A percentile compares a stretch with the other conserved stretches of the same genome.
Conservation (phyloP, 2,113 vertebrate genomes). For the Todiramphus saurophagus region DNA sequence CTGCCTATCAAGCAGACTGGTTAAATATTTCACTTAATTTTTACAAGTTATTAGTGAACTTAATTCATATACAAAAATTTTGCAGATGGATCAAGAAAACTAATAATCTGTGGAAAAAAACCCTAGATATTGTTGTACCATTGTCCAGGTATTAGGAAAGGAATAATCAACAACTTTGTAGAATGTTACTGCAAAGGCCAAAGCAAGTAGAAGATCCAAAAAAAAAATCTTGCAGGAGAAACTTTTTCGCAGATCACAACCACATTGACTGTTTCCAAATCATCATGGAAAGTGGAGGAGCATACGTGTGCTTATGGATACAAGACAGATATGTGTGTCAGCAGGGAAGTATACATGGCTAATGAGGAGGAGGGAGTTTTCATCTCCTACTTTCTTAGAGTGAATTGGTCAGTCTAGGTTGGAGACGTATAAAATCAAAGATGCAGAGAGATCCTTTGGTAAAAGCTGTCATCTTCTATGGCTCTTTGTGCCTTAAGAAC, state of each 20-base stretch:
- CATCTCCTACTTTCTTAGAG: not conserved
- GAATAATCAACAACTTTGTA: not conserved
- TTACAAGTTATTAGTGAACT: not conserved
- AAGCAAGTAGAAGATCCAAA: not conserved
- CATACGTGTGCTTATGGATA: no score
- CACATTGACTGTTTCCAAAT: not conserved
- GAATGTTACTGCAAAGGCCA: not conserved
- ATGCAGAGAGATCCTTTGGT: not conserved
- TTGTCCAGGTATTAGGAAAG: not conserved
- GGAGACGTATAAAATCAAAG: not conserved
- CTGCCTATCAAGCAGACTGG: not conserved
- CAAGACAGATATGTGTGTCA: not conserved
- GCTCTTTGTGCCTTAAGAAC: not conserved
- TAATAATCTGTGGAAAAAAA: not conserved
- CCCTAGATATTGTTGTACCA: not conserved
- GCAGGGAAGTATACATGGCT: not conserved
- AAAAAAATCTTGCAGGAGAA: not conserved
- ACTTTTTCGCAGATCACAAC: not conserved
- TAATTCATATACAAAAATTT: not conserved
- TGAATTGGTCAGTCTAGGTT: not conserved
- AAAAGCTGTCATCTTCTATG: not conserved
- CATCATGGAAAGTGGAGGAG: not conserved
- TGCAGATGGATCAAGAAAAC: not conserved
- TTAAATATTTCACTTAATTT: not conserved
- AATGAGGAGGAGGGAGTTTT: not conserved